Base-by-base conservation (phyloP, 1,140 invertebrate genomes). In the Ericerus pela region DNA sequence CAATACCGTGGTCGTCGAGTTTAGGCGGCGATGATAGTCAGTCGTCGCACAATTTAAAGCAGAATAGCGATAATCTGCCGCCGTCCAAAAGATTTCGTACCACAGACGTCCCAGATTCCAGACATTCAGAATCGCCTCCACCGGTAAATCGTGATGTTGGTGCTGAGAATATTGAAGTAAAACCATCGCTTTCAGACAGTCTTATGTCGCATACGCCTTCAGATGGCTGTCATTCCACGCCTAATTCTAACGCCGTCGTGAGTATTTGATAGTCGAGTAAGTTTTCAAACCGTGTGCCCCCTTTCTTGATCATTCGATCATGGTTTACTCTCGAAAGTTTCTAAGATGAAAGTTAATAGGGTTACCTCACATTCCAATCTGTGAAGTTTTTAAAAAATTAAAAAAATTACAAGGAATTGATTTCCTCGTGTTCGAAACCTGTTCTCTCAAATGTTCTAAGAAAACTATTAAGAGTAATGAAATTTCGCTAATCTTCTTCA, bases 21-120 rank as follows among this genome's bases (percentile, higher is more conserved):
- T 24, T 47, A 47, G 26, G 20, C 41, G 41, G 26, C 14, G 41
- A 47, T 16, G 41, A 47, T 47, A 47, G 41, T 24, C 41, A 47
- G 16, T 47, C 41, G 41, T 4, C 26, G 14, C 41, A 47, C 26
- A 20, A 47, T 47, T 38, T 18, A n/a, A 47, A 47, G 26, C 18
- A 22, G 4, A 47, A 47, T 47, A 47, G 41, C 26, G 41, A 47
- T 47, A 47, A 47, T 47, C 41, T 24, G 41, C 41, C 41, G 41
- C 41, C 41, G 41, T 47, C 41, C 41, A 47, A 47, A 47, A 47
- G 26, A 47, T 24, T 14, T 22, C 41, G 41, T 24, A 41, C 5
- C 20, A 16, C 37, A 18, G 37, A 41, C 14, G 20, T 24, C 20
- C 12, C 22, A 24, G 14, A 38, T 22, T 47, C 41, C 2, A 47